A percentile compares a stretch with the other conserved stretches of the same genome.
Evolutionary conservation across 2,113 vertebrate genomes (phyloP).

Genomic region (Antechinus flavipes): DNA sequence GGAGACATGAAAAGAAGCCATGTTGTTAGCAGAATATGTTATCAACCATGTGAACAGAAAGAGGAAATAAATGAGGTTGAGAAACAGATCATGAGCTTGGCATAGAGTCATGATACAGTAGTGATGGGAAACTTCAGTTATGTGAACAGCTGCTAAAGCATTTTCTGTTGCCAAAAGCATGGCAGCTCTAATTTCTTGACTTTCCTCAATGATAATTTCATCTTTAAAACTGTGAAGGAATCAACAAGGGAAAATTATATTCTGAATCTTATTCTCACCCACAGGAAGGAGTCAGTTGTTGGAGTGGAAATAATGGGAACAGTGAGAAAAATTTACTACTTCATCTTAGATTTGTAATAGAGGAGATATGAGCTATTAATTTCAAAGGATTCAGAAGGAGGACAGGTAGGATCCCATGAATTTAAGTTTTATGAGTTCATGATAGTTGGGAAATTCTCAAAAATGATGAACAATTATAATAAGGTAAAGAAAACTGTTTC

Average conservation of each 20-base stretch:
- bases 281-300: background rate
- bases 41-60: background rate
- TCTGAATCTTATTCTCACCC: background rate
- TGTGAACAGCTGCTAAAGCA: background rate
- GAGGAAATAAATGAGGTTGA: background rate
- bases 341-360: background rate
- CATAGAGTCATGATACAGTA: background rate
- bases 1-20: background rate
- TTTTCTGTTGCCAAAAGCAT: background rate
- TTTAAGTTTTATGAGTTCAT: background rate
- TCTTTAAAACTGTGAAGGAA: background rate
- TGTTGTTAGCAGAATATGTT: background rate
- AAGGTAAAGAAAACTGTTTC: background rate
- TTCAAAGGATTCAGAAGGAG: background rate
- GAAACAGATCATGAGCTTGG: background rate
- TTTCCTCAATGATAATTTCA: background rate
- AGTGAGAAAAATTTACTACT: background rate
- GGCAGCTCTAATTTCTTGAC: background rate
- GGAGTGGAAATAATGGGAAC: background rate
- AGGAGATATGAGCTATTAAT: background rate
- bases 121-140: background rate
- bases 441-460: background rate
- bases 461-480: background rate
- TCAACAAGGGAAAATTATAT: background rate
- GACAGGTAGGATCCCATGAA: background rate